Percentiles rank a stretch among this genome's conserved stretches.
These are phyloP conservation scores for Heliconius hortense DNA, from an alignment of 2,888 invertebrate species.

Conservation along the genomic window DNA sequence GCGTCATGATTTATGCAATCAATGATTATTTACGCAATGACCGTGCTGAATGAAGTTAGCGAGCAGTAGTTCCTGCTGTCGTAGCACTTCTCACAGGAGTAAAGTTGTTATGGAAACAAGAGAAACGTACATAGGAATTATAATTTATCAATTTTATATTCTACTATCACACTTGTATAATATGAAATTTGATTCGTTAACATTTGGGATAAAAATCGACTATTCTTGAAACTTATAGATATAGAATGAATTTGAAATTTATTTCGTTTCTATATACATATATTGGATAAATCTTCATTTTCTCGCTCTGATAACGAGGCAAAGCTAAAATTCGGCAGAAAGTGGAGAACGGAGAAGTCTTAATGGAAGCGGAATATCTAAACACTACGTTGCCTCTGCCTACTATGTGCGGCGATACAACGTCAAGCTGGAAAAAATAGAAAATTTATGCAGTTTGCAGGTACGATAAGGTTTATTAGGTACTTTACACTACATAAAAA, in stretches of 20 bases:
- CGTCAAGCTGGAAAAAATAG: too few species aligned
- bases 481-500: too few species aligned
- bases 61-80: not conserved
- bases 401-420: too few species aligned
- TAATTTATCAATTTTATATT: not conserved
- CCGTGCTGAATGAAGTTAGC: not conserved
- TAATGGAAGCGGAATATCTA: too few species aligned
- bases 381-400: too few species aligned
- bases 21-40: not conserved
- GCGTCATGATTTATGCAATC: not conserved
- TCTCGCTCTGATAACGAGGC: too few species aligned
- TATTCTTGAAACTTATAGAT: too few species aligned
- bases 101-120: not conserved
- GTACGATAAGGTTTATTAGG: not conserved
- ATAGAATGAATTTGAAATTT: too few species aligned
- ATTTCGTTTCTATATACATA: too few species aligned
- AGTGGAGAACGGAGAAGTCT: too few species aligned
- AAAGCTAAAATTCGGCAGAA: too few species aligned
- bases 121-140: not conserved
- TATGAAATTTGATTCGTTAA: not conserved
- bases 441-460: not conserved
- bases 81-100: not conserved
- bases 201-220: not conserved
- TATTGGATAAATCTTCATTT: too few species aligned
- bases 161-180: not conserved